Evolutionary conservation across 2,113 vertebrate species (phyloP).

Genomic region (Morphnarchus princeps): DNA sequence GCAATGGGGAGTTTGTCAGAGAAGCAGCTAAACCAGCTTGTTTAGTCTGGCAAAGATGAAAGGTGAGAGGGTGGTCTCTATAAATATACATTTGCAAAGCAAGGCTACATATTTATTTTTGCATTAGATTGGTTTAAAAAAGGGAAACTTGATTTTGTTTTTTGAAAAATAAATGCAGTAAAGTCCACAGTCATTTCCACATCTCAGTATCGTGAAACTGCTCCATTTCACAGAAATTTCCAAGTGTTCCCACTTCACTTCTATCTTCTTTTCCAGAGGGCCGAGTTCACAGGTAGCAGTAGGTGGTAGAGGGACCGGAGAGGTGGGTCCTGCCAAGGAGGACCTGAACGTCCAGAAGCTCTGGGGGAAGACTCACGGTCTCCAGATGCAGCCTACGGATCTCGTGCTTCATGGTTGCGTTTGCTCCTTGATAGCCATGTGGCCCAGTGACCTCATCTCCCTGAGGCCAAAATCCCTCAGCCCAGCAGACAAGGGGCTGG

Average conservation of each 20-base stretch:
- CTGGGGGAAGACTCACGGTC: background rate
- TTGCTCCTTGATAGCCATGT: background rate
- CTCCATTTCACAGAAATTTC: background rate
- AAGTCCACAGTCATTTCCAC: background rate
- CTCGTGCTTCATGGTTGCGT: accelerated
- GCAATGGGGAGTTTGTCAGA: background rate
- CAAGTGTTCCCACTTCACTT: background rate
- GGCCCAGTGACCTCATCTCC: background rate
- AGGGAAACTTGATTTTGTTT: background rate
- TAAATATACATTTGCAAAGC: background rate
- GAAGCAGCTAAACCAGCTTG: background rate
- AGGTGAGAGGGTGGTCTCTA: background rate
- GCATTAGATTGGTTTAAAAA: background rate
- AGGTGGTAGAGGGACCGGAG: background rate
- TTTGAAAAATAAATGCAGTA: background rate
- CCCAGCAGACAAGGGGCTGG: background rate
- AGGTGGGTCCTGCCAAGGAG: background rate
- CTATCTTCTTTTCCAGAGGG: background rate
- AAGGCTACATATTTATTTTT: background rate
- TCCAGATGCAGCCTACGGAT: background rate
- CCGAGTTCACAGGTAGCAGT: background rate
- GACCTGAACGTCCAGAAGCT: background rate
- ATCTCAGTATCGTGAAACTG: background rate
- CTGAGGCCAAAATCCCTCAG: background rate
- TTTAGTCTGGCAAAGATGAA: conserved; percentile 13